Percentiles rank a stretch among this genome's conserved stretches.
Evolutionary conservation across 2,113 vertebrate species (phyloP).

Genomic region (Oreochromis tanganicae): DNA sequence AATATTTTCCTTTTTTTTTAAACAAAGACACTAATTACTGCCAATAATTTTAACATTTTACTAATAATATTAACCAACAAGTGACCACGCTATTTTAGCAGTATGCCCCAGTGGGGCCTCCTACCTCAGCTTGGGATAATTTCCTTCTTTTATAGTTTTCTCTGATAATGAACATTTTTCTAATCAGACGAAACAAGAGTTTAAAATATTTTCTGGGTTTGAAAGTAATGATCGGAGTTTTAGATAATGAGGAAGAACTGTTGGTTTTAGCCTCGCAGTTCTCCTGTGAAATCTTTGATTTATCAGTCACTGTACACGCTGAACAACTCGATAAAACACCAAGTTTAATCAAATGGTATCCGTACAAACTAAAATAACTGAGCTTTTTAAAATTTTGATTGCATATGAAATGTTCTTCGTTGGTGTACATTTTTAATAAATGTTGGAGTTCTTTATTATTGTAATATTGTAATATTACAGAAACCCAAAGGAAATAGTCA

Average conservation of each 20-base stretch:
- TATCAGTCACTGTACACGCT: background rate
- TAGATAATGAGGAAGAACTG: background rate
- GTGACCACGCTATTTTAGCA: background rate
- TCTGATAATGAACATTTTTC: background rate
- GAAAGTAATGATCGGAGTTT: background rate
- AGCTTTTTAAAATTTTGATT: background rate
- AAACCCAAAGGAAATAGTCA: background rate
- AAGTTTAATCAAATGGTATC: background rate
- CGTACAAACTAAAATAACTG: background rate
- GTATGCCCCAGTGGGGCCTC: background rate
- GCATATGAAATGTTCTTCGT: background rate
- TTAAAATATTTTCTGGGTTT: background rate
- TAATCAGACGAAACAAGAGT: background rate
- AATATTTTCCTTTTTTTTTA: background rate
- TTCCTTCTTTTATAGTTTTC: background rate
- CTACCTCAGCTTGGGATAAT: background rate
- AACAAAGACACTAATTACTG: rapidly evolving
- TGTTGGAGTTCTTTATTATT: background rate
- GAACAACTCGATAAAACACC: background rate
- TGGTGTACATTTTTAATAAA: rapidly evolving
- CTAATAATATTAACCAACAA: background rate
- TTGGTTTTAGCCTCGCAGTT: background rate
- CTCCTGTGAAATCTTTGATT: background rate
- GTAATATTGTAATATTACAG: background rate
- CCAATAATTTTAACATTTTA: background rate